Base-by-base conservation (phyloP, 2,113 vertebrate genomes). In the Salvelinus fontinalis region DNA sequence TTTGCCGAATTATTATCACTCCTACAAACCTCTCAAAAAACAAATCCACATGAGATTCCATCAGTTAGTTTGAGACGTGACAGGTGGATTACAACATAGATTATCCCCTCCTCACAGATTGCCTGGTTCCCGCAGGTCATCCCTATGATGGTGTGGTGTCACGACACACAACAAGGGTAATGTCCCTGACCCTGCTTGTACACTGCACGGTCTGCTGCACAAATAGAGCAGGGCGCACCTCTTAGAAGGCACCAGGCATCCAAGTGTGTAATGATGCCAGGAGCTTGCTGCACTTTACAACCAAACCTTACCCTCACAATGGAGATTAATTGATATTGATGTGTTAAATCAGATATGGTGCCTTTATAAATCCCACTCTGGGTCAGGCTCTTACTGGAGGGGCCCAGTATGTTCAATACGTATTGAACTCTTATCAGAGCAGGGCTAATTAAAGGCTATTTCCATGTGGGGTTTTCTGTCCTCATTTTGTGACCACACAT, bases 121-220 rank as follows among this genome's bases (percentile, higher is more conserved):
- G 85, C 71, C 76, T 89, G 86, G 70, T 75, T 89, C 87, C 75
- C 60, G 74, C 72, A 81, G 85, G 90, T 77, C 79, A 73, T 74
- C 79, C 77, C 78, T 81, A 87, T 77, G 82, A 85, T 87, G 81
- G 83, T 67, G 71, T 80, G 74, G 82, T 86, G 90, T 90, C 60
- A 29, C 49, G 80, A 87, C 88, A 89, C 88, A 88, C 88, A 83
- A 85, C 54, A 67, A 85, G 86, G 87, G 75, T 89, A 89, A 90
- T 86, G 84, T 91, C 84, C 84, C 83, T 75, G 88, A 87, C 86
- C 89, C 88, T 86, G 85, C 82, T 91, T 81, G 79, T 90, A 89
- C 89, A 86, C 78, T 51, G 29, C 86, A 90, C 2, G 89, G 83
- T 90, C 86, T 54, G 72, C 71, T 89, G 88, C 85, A 89, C 91